These are phyloP conservation scores for Odontesthes bonariensis DNA, from an alignment of 2,113 vertebrate species.

Conservation along the genomic window DNA sequence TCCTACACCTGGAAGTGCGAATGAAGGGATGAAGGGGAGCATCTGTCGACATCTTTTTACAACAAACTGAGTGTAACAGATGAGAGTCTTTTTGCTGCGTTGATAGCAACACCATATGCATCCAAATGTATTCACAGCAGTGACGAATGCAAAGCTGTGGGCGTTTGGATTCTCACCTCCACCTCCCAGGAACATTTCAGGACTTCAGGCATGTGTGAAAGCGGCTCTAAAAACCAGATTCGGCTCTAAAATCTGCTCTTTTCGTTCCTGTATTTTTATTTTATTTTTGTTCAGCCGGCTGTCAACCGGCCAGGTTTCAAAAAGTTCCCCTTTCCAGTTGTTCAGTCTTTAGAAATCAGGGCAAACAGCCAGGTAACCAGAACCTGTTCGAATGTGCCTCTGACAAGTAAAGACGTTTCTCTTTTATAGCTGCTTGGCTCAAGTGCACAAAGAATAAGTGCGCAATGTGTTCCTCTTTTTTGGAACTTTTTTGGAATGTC, in stretches of 20 bases:
- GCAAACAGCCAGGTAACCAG: neutral
- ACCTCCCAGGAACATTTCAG: too few species aligned
- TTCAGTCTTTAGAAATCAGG: neutral
- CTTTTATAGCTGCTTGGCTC: neutral
- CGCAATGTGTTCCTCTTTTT: neutral
- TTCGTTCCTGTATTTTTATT: neutral
- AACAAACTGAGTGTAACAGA: too few species aligned
- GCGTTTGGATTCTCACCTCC: too few species aligned
- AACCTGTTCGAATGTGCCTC: neutral
- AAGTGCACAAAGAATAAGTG: neutral
- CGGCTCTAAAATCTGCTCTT: neutral
- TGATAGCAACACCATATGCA: too few species aligned
- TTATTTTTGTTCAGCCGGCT: neutral
- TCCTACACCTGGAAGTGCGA: too few species aligned
- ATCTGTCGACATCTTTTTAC: too few species aligned
- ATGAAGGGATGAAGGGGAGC: too few species aligned
- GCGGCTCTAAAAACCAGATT: too few species aligned
- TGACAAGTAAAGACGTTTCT: neutral
- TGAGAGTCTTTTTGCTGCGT: too few species aligned
- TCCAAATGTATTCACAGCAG: too few species aligned
- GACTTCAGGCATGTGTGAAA: too few species aligned
- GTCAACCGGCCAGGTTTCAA: neutral
- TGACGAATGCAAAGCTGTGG: too few species aligned
- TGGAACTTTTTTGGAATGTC: neutral
- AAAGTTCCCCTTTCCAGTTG: neutral